Percentiles rank a stretch among this genome's conserved stretches.
Conservation (phyloP, 2,888 invertebrate species). For the Tipula unca region DNA sequence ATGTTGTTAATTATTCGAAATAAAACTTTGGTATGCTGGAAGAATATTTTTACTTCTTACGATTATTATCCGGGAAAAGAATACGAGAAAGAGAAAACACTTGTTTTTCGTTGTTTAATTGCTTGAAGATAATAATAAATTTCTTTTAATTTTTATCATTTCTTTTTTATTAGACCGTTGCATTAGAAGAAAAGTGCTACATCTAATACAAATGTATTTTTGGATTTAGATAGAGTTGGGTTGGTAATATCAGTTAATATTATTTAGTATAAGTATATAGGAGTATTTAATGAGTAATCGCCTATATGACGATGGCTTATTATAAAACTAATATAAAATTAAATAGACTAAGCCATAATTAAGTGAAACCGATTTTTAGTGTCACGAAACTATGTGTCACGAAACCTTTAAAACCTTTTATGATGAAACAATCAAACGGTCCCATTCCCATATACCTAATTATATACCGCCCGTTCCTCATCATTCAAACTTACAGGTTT, state of each 20-base stretch:
- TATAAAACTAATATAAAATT: no score
- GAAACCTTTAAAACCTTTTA: no score
- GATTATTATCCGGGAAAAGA: neutral
- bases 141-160: neutral
- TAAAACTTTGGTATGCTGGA: neutral
- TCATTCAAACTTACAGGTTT: no score
- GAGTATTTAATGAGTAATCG: neutral
- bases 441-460: no score
- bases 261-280: neutral
- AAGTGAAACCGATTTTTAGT: no score
- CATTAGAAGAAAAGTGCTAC: neutral
- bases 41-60: neutral
- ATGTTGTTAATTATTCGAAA: neutral
- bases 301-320: neutral
- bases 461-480: no score
- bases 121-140: conserved; percentile 8
- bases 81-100: neutral
- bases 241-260: neutral
- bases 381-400: no score
- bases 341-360: no score
- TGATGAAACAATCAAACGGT: no score
- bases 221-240: neutral
- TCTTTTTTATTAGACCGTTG: neutral
- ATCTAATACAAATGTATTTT: neutral
- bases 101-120: neutral